Base-by-base conservation (phyloP, 2,113 vertebrate species). In the Theropithecus gelada region DNA sequence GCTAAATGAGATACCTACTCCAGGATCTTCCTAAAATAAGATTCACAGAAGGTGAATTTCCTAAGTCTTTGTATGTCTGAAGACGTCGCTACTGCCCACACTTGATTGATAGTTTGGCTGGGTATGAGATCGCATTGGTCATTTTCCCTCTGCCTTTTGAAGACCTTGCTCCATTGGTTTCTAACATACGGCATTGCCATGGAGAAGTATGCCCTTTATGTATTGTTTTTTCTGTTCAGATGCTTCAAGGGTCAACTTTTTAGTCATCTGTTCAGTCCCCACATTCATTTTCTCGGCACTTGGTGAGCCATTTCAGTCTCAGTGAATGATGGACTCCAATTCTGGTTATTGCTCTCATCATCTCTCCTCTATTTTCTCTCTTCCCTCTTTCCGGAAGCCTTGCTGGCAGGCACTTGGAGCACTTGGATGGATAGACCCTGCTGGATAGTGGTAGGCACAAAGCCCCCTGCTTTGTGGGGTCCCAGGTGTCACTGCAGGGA, bases 111-210 rank as follows among this genome's bases (percentile, higher is more conserved):
- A 40, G 32, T 48, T 57, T n/a, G 45, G 18, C 38, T 73, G 40
- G 23, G 55, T 32, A 18, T 81, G 75, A 57, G 3, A 17, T 27
- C 0, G 1, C 5, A 5, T 64, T 35, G 59, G 57, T 68, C 90
- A 6, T 57, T 55, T 68, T 76, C 40, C 59, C 10, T 18, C 61
- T 61, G 90, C 18, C 5, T 90, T 30, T 22, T 64, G 81, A 55
- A 66, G 43, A 76, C 17, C 0, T 16, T 43, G 7, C 38, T 73
- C 43, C n/a, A 0, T 3, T 45, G 73, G 20, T 5, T 66, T 8
- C 43, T 52, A 20, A 18, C 22, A 9, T 48, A 7, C 0, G 10
- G 35, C n/a, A 8, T 45, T 52, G 8, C 23, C 2, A 6, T 22
- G 13, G 40, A 79, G 38, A 70, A 27, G 8, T 1, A 35, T 11